phyloP scores from a whole-genome alignment of 1,140 invertebrate genomes.

The Cotesia chilonis region DNA sequence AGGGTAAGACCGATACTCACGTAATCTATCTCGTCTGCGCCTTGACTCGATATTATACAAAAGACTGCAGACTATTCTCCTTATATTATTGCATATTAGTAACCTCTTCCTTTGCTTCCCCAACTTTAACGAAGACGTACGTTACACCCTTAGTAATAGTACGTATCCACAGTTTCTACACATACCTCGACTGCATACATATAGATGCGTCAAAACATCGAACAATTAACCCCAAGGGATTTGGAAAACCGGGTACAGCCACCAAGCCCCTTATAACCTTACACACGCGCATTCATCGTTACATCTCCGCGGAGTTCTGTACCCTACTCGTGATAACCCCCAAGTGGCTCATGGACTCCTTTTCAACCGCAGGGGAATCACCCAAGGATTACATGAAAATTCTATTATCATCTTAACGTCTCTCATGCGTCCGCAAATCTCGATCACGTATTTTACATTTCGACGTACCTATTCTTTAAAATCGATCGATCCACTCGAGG shows the following conservation, averaged over 20 bases:
- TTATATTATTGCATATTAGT: neutral
- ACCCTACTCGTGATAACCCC: conserved; percentile 25
- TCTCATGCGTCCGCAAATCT: conserved; percentile 38
- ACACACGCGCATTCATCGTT: conserved; percentile 37
- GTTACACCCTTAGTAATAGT: no score
- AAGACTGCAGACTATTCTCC: neutral
- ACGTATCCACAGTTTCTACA: no score
- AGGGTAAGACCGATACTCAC: neutral
- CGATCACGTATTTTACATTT: conserved; percentile 32
- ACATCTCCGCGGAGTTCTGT: conserved; percentile 42
- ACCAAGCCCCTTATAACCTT: conserved; percentile 3
- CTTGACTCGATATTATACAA: no score
- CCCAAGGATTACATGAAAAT: conserved; percentile 65
- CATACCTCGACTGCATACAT: no score
- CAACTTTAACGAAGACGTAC: no score
- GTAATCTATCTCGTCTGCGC: no score
- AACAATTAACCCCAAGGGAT: conserved; percentile 63
- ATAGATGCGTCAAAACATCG: conserved; percentile 59
- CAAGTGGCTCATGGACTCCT: conserved; percentile 43
- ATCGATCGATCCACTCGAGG: conserved; percentile 21
- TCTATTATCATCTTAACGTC: conserved; percentile 63
- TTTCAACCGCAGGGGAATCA: conserved; percentile 61
- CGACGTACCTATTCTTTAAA: neutral
- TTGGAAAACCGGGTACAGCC: conserved; percentile 49
- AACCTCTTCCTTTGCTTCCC: no score